A percentile compares a stretch with the other conserved stretches of the same genome.
Evolutionary conservation across 2,113 vertebrate genomes (phyloP).

Genomic region (Boleophthalmus pectinirostris): DNA sequence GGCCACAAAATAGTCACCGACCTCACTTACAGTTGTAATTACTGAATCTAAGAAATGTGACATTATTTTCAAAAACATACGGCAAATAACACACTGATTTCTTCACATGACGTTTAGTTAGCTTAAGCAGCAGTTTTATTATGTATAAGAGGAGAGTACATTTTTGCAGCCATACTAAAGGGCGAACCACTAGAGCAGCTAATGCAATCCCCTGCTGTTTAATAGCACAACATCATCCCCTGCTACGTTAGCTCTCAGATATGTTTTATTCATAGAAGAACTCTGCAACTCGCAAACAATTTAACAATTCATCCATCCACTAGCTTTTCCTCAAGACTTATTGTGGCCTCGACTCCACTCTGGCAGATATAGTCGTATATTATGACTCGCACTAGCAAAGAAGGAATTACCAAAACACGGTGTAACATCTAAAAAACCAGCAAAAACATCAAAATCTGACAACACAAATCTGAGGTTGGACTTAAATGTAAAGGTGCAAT

Average conservation of each 20-base stretch:
- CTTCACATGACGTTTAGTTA: neutral
- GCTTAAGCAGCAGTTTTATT: neutral
- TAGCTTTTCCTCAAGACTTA: slow-evolving; percentile 20
- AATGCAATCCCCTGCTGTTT: slow-evolving; percentile 18
- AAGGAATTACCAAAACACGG: slow-evolving; percentile 26
- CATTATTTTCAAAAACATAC: neutral
- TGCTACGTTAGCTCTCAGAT: slow-evolving; percentile 8
- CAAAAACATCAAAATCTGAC: slow-evolving; percentile 12
- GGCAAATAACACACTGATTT: neutral
- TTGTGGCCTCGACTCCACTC: slow-evolving; percentile 27
- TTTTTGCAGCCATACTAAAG: neutral
- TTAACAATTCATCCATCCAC: slow-evolving; percentile 24
- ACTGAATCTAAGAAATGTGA: neutral
- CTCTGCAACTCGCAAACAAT: slow-evolving; percentile 19
- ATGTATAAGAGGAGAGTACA: slow-evolving; percentile 4
- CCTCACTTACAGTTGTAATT: too few relatives aligned
- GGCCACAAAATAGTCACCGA: too few relatives aligned
- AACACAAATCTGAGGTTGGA: too few relatives aligned
- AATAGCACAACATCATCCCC: slow-evolving; percentile 17
- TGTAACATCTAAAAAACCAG: slow-evolving; percentile 5
- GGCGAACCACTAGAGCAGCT: slow-evolving; percentile 8
- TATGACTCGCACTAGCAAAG: slow-evolving; percentile 23
- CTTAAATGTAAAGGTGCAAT: too few relatives aligned
- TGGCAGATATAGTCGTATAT: slow-evolving; percentile 22
- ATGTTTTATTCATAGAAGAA: slow-evolving; percentile 4